These are phyloP conservation scores for Reinhardtius hippoglossoides DNA, from an alignment of 2,113 vertebrate genomes.

Conservation along the genomic window DNA sequence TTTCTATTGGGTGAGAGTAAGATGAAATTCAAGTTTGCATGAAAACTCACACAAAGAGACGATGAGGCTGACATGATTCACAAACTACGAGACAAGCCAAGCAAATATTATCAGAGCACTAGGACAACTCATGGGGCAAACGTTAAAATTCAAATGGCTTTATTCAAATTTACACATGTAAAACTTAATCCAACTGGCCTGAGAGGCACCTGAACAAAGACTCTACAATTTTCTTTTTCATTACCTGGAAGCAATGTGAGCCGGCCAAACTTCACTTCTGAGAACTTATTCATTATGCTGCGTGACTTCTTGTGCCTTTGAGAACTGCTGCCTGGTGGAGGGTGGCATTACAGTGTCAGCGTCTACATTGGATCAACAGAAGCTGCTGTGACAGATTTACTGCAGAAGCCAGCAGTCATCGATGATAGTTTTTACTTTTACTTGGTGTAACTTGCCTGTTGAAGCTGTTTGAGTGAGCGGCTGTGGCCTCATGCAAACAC, in stretches of 20 bases:
- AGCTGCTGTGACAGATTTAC: background rate
- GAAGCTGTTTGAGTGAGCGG: background rate
- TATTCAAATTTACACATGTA: background rate
- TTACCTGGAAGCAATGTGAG: background rate
- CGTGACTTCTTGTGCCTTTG: background rate
- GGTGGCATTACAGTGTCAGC: background rate
- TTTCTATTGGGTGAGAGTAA: background rate
- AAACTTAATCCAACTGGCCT: background rate
- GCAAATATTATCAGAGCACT: background rate
- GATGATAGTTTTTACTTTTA: background rate
- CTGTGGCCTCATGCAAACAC: background rate
- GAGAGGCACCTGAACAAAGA: background rate
- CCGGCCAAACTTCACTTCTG: background rate
- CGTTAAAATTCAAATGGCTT: conserved; percentile 2
- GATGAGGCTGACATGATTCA: background rate
- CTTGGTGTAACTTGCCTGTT: background rate
- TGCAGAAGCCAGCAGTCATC: background rate
- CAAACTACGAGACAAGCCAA: background rate
- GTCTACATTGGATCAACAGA: background rate
- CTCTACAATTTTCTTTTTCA: background rate
- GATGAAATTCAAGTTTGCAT: background rate
- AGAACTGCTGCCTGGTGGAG: background rate
- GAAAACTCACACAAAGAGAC: background rate
- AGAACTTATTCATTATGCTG: background rate
- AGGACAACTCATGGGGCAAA: background rate